Evolutionary conservation across 2,888 invertebrate species (phyloP).

Genomic region (Cantharis flavilabris): DNA sequence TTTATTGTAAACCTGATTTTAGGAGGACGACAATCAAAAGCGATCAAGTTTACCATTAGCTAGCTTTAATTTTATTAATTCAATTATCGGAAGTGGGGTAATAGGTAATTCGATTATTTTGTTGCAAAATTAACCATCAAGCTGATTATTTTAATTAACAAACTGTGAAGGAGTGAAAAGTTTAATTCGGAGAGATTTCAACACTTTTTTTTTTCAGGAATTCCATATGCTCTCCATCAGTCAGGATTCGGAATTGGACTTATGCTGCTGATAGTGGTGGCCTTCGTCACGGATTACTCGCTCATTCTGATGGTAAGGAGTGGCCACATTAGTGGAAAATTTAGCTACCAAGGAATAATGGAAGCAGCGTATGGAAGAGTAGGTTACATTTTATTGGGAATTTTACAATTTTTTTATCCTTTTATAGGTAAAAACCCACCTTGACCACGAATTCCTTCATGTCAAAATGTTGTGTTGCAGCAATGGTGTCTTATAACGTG

Average conservation of each 20-base stretch:
- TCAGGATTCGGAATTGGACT: conserved; percentile 81
- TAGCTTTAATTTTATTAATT: conserved; percentile 87
- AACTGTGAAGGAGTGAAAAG: background rate
- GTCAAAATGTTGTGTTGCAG: conserved; percentile 56
- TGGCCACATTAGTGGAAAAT: conserved; percentile 76
- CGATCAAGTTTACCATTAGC: conserved; percentile 74
- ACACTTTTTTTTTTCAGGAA: conserved; percentile 56
- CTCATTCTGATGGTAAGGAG: conserved; percentile 76
- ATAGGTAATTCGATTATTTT: conserved; percentile 63
- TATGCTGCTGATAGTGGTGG: conserved; percentile 70
- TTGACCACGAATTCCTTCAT: background rate
- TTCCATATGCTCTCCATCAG: conserved; percentile 80
- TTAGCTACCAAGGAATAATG: conserved; percentile 79
- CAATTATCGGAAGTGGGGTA: conserved; percentile 85
- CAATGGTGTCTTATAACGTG: conserved; percentile 87
- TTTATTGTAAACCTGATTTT: conserved; percentile 7
- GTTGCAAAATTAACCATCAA: too few species aligned
- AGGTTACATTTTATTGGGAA: conserved; percentile 75
- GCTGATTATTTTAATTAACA: background rate
- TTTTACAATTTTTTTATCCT: conserved; percentile 81
- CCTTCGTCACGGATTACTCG: conserved; percentile 80
- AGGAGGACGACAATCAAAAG: conserved; percentile 62
- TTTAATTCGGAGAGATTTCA: background rate
- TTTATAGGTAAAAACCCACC: conserved; percentile 69
- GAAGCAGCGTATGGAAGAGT: conserved; percentile 78